Base-by-base conservation (phyloP, 1,140 invertebrate genomes). In the Holotrichia oblita region DNA sequence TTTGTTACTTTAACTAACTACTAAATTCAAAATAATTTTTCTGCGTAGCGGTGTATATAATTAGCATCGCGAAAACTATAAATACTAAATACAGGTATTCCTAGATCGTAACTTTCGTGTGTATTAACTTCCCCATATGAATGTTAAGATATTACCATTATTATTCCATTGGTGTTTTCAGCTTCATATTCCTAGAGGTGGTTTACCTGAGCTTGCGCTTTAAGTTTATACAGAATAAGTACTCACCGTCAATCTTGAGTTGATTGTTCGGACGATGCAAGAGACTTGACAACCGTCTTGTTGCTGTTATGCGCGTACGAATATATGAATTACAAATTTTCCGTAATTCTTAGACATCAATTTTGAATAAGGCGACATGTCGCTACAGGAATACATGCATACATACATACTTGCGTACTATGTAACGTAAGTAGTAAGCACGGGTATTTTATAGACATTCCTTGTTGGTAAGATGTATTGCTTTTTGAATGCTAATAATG, bases 291-390 rank as follows among this genome's bases (percentile, higher is more conserved):
- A 69, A 34, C 27, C 61, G 61, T 27, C 61, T 3, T 12, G 6
- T 20, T 17, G 20, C 61, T 27, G 10, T 24, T 27, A 34, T 20
- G 61, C 17, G 12, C 61, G 22, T 34, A 69, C 27, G 27, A 34
- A 69, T 69, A 69, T 69, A 69, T 69, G 61, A 69, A 69, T 69
- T 69, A 69, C 61, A 69, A 69, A 69, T 69, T 69, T 69, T 69
- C 61, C 61, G 8, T 69, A 69, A 69, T 69, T 34, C 20, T 69
- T 69, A 22, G 22, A 34, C 27, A 69, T 69, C 61, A 69, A 69
- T 69, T 69, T 69, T 69, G 61, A 34, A 69, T 69, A 69, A 69
- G 61, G 61, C 61, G 61, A 69, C 61, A 69, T 34, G 61, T n/a
- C 17, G n/a, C 48, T 55, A 55, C 48, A 17, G 14, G 48, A 55